Percentiles rank a stretch among this genome's conserved stretches.
Conservation (phyloP, 2,113 vertebrate genomes). For the Rostratula benghalensis region DNA sequence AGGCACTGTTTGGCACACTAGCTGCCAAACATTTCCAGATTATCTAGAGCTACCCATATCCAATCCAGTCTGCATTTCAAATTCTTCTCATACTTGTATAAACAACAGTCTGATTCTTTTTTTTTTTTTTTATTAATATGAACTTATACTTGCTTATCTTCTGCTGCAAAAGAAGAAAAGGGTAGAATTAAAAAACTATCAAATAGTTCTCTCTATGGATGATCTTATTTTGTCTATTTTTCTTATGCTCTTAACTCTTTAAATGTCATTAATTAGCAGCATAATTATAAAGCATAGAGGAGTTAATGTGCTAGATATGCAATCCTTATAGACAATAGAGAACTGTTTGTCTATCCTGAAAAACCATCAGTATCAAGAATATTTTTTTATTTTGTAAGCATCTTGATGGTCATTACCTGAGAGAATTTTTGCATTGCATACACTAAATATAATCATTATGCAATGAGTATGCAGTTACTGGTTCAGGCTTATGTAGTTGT, state of each 20-base stretch:
- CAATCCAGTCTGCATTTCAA: neutral
- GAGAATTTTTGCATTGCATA: neutral
- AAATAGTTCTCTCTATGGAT: neutral
- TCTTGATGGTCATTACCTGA: neutral
- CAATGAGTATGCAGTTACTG: neutral
- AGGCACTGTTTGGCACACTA: neutral
- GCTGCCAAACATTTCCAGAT: neutral
- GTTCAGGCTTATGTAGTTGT: neutral
- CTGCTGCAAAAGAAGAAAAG: neutral
- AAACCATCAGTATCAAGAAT: neutral
- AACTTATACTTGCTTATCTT: neutral
- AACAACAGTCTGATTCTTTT: neutral
- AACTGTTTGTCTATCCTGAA: neutral
- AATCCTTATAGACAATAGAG: neutral
- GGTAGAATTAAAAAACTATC: neutral
- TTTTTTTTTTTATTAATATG: neutral
- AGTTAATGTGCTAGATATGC: neutral
- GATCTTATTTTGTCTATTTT: neutral
- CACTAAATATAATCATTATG: neutral
- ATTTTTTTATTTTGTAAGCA: neutral
- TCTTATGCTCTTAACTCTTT: neutral
- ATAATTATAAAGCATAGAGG: neutral
- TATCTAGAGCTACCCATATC: neutral
- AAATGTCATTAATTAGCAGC: neutral
- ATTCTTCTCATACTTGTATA: neutral